Conservation (phyloP, 2,888 invertebrate genomes). For the Napeogenes inachia region DNA sequence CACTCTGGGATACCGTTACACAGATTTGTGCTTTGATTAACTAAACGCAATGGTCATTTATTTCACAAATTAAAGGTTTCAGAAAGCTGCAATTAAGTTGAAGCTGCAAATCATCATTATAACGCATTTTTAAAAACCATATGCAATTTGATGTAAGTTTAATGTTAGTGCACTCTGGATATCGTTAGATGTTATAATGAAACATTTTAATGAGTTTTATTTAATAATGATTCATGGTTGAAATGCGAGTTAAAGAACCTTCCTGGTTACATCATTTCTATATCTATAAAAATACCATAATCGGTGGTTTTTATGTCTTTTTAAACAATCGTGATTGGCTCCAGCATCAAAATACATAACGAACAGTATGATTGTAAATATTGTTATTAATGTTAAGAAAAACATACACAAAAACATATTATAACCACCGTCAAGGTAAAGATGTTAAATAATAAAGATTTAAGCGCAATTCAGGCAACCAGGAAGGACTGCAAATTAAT, state of each 20-base stretch:
- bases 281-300: constrained; percentile 53
- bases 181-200: constrained; percentile 6
- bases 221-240: constrained; percentile 27
- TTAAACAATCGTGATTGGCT: constrained; percentile 59
- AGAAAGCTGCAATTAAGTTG: constrained; percentile 12
- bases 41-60: constrained; percentile 28
- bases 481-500: constrained; percentile 62
- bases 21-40: constrained; percentile 29
- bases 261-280: constrained; percentile 53
- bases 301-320: constrained; percentile 44
- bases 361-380: constrained; percentile 16
- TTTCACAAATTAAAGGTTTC: constrained; percentile 21
- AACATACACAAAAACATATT: constrained; percentile 62
- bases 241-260: constrained; percentile 48
- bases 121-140: neutral
- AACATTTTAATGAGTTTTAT: constrained; percentile 17
- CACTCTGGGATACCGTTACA: constrained; percentile 18
- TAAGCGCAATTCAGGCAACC: constrained; percentile 62
- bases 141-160: neutral
- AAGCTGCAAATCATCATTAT: constrained; percentile 2
- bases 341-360: constrained; percentile 62
- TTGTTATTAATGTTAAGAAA: constrained; percentile 41
- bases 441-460: constrained; percentile 61
- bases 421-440: constrained; percentile 67
- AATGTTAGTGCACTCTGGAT: neutral